Base-by-base conservation (phyloP, 2,888 invertebrate species). In the Yponomeuta plumbellus region DNA sequence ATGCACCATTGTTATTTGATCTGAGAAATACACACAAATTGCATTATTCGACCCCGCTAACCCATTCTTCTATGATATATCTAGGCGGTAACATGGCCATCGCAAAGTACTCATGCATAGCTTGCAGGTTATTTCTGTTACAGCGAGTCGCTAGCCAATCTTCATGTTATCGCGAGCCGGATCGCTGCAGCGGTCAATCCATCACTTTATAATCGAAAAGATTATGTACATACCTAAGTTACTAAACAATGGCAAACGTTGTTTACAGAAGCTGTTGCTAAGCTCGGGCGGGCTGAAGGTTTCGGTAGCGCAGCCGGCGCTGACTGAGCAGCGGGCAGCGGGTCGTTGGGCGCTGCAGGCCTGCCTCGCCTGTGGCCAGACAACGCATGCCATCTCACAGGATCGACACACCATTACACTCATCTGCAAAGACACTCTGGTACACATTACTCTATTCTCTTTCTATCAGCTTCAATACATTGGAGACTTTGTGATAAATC, bases 361-460 rank as follows among this genome's bases (percentile, higher is more conserved):
- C 64, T 95, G 95, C 81, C 84, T 94, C 67, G 94, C 94, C 73
- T 95, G 95, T 81, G 91, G 89, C 59, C 88, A 92, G 71, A 88
- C 91, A 71, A 94, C 94, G 20, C 94, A 95, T 82, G 94, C 94
- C 64, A 81, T 93, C 59, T 89, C 92, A 71, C 88, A 91, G 74
- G 93, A 93, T 72, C 91, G 89, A 73, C 70, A 77, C 26, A 79
- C 76, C 70, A 87, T 92, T 71, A 89, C 93, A 66, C 84, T 94
- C 70, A 86, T 94, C 70, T 89, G 90, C 76, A 87, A 92, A 75
- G 86, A 92, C 73, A 83, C 92, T 76, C 84, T 93, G 85, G 94
- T 94, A 78, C 91, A 92, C 89, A 70, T 69, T 57, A 63, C 44
- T 64, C 39, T n/a, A 39, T 66, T 21, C 17, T n/a, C n/a, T 20